Evolutionary conservation across 2,888 invertebrate genomes (phyloP).

Genomic region (Pantelozetes paolii): DNA sequence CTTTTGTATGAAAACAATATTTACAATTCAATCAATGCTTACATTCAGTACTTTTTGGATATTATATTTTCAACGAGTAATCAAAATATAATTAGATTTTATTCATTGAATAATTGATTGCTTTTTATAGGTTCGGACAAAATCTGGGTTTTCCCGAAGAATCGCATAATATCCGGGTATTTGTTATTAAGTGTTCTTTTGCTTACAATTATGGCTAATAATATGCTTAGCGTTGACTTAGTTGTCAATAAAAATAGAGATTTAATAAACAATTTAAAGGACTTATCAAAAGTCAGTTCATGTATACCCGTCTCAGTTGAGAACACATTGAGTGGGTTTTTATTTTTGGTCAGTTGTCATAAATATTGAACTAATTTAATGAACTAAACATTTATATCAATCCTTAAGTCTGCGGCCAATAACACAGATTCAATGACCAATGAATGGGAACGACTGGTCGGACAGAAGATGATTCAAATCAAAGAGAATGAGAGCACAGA

Average conservation of each 20-base stretch:
- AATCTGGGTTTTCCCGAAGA: neutral
- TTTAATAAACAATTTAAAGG: neutral
- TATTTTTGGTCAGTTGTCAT: neutral
- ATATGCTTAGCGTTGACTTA: neutral
- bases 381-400: neutral
- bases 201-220: neutral
- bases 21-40: neutral
- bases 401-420: neutral
- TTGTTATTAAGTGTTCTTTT: neutral
- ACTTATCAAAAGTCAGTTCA: neutral
- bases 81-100: too few relatives aligned
- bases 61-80: neutral
- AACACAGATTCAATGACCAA: neutral
- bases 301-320: neutral
- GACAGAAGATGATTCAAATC: neutral
- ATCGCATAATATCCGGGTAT: neutral
- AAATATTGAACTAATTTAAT: neutral
- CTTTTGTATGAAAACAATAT: neutral
- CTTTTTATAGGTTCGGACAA: too few relatives aligned
- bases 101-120: neutral
- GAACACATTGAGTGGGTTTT: neutral
- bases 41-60: neutral
- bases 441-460: neutral
- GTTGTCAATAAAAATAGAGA: constrained; percentile 1
- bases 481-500: neutral